Evolutionary conservation across 2,113 vertebrate species (phyloP).

Genomic region (Progne subis): DNA sequence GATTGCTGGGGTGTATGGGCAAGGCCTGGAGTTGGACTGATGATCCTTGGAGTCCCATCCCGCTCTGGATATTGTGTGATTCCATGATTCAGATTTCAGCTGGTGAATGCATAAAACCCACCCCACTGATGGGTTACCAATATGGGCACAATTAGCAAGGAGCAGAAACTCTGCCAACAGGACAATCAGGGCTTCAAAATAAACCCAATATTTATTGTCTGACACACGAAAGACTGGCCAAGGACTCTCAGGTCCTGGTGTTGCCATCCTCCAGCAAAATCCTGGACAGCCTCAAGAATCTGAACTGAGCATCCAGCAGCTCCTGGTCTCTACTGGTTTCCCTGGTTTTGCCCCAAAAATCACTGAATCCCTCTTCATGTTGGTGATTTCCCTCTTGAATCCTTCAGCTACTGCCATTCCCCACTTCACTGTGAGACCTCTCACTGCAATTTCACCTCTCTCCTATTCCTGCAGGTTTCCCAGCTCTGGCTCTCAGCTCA

Average conservation of each 20-base stretch:
- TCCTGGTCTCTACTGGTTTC: neutral
- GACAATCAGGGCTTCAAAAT: fast-evolving
- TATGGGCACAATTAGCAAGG: neutral
- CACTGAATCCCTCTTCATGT: neutral
- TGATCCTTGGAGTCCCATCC: fast-evolving
- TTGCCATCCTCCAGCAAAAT: neutral
- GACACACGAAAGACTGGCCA: neutral
- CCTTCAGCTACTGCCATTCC: neutral
- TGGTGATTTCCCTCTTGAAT: neutral
- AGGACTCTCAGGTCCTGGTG: neutral
- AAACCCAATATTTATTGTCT: neutral
- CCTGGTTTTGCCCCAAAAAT: fast-evolving
- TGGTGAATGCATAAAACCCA: neutral
- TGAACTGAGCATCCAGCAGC: neutral
- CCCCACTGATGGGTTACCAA: neutral
- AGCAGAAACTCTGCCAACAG: neutral
- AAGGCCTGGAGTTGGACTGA: fast-evolving
- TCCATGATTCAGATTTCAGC: neutral
- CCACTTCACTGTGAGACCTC: neutral
- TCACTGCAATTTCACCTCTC: neutral
- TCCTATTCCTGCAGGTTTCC: neutral
- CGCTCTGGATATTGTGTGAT: neutral
- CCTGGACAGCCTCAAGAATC: neutral
- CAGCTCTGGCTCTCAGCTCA: neutral
- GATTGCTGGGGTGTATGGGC: neutral